These are phyloP conservation scores for Sclerurus mexicanus DNA, from an alignment of 2,113 vertebrate species.

Conservation along the genomic window DNA sequence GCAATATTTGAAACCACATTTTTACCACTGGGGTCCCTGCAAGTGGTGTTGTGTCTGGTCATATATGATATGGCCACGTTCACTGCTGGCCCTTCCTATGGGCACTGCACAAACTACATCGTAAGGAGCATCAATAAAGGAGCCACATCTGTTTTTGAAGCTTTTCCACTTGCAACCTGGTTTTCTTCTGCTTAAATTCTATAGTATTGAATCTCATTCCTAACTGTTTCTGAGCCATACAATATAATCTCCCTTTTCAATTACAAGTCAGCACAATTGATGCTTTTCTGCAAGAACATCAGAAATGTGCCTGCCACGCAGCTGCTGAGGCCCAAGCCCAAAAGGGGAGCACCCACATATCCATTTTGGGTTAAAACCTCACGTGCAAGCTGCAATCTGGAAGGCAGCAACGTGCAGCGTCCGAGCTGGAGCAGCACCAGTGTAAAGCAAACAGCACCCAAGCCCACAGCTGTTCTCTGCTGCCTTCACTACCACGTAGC, in stretches of 20 bases:
- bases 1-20: background rate
- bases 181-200: background rate
- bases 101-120: background rate
- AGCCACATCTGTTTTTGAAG: background rate
- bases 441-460: background rate
- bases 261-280: background rate
- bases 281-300: background rate
- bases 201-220: background rate
- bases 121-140: background rate
- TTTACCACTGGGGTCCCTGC: background rate
- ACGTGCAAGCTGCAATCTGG: fast-evolving
- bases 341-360: fast-evolving
- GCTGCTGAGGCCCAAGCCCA: background rate
- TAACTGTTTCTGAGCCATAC: background rate
- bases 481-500: background rate
- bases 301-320: background rate
- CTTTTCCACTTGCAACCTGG: background rate
- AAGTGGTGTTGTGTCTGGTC: background rate
- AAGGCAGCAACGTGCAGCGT: background rate
- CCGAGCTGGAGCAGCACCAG: background rate
- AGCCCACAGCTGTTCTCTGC: background rate
- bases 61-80: fast-evolving
- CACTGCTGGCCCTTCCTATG: background rate
- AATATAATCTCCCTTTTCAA: background rate
- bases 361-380: background rate